Base-by-base conservation (phyloP, 2,113 vertebrate genomes). In the Anoplopoma fimbria region DNA sequence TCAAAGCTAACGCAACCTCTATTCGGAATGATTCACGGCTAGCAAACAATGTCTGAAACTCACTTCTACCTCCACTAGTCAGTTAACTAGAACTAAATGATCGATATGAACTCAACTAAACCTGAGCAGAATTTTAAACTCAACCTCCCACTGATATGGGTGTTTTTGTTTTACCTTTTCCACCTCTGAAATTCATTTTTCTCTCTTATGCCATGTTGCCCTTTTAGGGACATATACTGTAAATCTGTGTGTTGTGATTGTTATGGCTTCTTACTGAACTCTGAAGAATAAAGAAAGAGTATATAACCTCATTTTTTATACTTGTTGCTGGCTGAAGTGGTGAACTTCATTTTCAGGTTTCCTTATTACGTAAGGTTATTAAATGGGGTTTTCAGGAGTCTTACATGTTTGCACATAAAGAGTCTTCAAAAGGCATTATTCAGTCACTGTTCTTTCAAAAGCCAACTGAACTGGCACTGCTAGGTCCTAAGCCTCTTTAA, bases 401-500 rank as follows among this genome's bases (percentile, higher is more conserved):
- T 70, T 76, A 9, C 55, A 27, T 69, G 73, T 75, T 82, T 73
- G 62, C 57, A 70, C n/a, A 80, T 40, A 74, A 77, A 79, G 47
- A 82, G 47, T 79, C 21, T 47, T 53, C 19, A 73, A 14, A 88
- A 77, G 67, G 29, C 71, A 62, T 86, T 87, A 36, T 75, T 81
- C 7, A 80, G 53, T 62, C 62, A 67, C 17, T 53, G 10, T 55
- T 73, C 74, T 58, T 71, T 76, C 77, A 82, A 81, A 87, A 87
- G 82, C 29, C 69, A 79, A 86, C 72, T 69, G 14, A 82, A 61
- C 85, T 85, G 81, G 77, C 68, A 75, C 19, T 17, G 49, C 27
- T 19, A 6, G 42, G 23, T 9, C 14, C 8, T 90, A 87, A 90
- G 86, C 87, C 63, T 88, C 82, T 91, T 90, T 86, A 82, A 87